A percentile compares a stretch with the other conserved stretches of the same genome.
These are phyloP conservation scores for Harpegnathos saltator DNA, from an alignment of 1,140 invertebrate genomes.

Conservation along the genomic window DNA sequence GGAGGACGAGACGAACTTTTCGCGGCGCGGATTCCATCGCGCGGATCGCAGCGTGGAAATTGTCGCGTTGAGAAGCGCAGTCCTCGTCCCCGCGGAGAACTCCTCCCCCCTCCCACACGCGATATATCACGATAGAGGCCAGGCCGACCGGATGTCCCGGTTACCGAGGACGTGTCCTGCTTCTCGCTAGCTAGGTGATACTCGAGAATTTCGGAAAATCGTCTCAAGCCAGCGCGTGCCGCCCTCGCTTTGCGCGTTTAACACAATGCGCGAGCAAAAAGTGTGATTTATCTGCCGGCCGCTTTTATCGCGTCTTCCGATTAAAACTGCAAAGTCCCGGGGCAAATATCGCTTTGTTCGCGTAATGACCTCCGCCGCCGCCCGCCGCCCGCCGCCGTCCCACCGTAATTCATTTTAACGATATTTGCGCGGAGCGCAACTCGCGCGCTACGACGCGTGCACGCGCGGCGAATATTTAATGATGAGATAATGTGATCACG, in stretches of 20 bases:
- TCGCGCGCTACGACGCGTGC: too few relatives aligned
- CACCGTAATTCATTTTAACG: background rate
- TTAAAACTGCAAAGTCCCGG: background rate
- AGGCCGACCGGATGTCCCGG: background rate
- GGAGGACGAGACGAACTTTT: background rate
- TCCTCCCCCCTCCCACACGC: too few relatives aligned
- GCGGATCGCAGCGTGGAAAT: background rate
- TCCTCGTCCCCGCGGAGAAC: too few relatives aligned
- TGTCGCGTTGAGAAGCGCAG: background rate
- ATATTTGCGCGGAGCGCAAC: background rate
- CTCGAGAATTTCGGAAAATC: background rate
- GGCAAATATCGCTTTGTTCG: background rate
- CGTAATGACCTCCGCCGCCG: background rate
- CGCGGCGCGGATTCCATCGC: background rate
- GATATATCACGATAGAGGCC: conserved; percentile 9
- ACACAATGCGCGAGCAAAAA: background rate
- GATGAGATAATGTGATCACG: background rate
- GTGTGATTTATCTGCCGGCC: background rate
- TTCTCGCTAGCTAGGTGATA: background rate
- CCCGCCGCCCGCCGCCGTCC: background rate
- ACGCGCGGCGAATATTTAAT: background rate
- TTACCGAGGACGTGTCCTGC: background rate
- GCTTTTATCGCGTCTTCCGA: background rate
- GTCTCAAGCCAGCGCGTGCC: too few relatives aligned
- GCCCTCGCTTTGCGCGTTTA: background rate